phyloP scores from a whole-genome alignment of 2,113 vertebrate genomes.

The Turnix velox region DNA sequence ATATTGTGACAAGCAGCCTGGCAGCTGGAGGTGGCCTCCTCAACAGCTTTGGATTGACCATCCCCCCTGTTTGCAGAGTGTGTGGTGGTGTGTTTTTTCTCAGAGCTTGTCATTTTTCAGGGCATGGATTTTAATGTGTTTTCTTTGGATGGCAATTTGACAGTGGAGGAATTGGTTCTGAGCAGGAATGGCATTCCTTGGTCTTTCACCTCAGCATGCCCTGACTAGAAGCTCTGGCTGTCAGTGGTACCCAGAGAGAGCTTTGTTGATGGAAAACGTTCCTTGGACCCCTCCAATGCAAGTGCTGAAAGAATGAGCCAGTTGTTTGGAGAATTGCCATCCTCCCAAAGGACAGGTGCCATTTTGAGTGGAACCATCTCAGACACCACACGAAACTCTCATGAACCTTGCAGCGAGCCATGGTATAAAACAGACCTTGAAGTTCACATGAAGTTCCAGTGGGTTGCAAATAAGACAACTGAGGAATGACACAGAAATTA shows the following conservation, averaged over 20 bases:
- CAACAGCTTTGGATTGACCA: neutral
- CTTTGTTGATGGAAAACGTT: neutral
- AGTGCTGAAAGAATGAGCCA: neutral
- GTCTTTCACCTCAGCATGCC: conserved; percentile 3
- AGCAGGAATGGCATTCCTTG: neutral
- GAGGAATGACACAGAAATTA: neutral
- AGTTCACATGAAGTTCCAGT: neutral
- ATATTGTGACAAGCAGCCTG: neutral
- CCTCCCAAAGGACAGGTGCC: neutral
- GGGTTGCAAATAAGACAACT: neutral
- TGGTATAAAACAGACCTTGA: neutral
- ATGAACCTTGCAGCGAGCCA: fast-evolving
- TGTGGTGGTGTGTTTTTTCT: neutral
- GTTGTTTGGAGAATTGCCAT: neutral
- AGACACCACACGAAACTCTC: neutral
- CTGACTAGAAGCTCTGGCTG: neutral
- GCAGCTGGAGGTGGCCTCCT: neutral
- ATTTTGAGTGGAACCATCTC: neutral
- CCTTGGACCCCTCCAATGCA: neutral
- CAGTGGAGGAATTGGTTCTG: neutral
- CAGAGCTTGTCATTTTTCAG: neutral
- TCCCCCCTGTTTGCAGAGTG: neutral
- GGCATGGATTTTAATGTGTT: conserved; percentile 32
- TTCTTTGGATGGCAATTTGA: conserved; percentile 3
- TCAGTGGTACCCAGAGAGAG: neutral